These are phyloP conservation scores for Alectura lathami DNA, from an alignment of 2,113 vertebrate species.

Conservation along the genomic window DNA sequence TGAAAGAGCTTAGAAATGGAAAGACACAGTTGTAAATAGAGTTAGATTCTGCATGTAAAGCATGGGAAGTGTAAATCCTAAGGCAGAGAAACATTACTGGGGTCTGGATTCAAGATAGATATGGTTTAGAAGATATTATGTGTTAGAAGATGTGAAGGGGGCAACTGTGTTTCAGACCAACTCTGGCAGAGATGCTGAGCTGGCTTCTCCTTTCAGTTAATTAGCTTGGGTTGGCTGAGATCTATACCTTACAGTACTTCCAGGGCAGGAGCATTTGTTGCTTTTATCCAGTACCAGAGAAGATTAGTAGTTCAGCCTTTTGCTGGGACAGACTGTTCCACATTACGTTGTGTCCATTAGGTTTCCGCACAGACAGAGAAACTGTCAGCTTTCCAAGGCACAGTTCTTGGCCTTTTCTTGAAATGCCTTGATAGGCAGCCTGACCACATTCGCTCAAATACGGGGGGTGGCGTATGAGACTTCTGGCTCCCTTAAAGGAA, in stretches of 20 bases:
- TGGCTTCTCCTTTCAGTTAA: not conserved
- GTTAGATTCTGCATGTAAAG: not conserved
- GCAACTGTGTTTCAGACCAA: not conserved
- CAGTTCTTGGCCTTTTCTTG: not conserved
- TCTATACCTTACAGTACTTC: not conserved
- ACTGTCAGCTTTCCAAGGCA: not conserved
- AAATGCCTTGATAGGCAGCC: not conserved
- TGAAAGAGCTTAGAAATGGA: not conserved
- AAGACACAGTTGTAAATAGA: not conserved
- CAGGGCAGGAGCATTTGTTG: not conserved
- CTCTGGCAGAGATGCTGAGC: not conserved
- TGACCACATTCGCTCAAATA: not conserved
- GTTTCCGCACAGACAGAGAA: not conserved
- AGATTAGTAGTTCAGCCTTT: not conserved
- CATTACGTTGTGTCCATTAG: not conserved
- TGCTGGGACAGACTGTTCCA: not conserved
- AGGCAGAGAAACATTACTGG: not conserved
- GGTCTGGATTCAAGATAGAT: not conserved
- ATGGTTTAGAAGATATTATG: not conserved
- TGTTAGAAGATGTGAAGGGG: not conserved
- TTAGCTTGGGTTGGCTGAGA: not conserved
- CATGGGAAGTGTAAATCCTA: not conserved
- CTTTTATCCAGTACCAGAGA: not conserved
- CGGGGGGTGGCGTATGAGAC: not conserved
- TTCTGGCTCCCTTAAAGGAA: conserved; percentile 29